Evolutionary conservation across 1,140 invertebrate genomes (phyloP), one percentile per base, ranked within the genome.

Genomic region (Macrobrachium nipponense): DNA sequence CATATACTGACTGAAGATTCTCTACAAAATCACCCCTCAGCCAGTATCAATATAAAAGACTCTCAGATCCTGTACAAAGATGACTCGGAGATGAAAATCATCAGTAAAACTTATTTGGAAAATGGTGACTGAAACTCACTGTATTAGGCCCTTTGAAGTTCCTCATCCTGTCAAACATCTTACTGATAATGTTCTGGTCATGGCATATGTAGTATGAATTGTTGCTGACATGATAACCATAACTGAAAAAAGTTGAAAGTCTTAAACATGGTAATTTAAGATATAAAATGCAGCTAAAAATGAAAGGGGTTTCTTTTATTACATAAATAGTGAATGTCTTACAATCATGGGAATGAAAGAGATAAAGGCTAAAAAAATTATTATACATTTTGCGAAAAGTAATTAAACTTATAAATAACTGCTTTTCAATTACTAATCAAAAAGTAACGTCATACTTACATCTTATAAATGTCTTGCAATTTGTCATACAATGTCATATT

Each of bases 181-280:
- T 90, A 85, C 93, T 93, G 43, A 97, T 96, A 0, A 92, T 92
- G 0, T 92, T 90, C 36, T 93, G 93, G 76, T 98, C 95, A 89
- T 96, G 92, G 91, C 97, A 98, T 82, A 97, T 94, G 91, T 94
- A 98, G 91, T 99, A 99, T 0, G 96, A 97, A 91, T 97, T 97
- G 58, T 94, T 92, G 68, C 94, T 95, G 10, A 97, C 92, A 91
- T 99, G 97, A 90, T 95, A 95, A 0, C 98, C 98, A 92, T 98
- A 94, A 84, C 93, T 94, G 88, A 70, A 88, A 77, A 10, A 27
- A 70, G 17, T 17, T 73, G 4, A 15, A 62, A 23, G 61, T 27
- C 23, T 5, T 80, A 15, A 80, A 23, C 5, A 80, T 18, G 5
- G 60, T 18, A 27, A 7, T 14, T 17, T 8, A 68, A 23, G 4